Evolutionary conservation across 1,140 invertebrate species (phyloP).

Genomic region (Pomacea maculata): DNA sequence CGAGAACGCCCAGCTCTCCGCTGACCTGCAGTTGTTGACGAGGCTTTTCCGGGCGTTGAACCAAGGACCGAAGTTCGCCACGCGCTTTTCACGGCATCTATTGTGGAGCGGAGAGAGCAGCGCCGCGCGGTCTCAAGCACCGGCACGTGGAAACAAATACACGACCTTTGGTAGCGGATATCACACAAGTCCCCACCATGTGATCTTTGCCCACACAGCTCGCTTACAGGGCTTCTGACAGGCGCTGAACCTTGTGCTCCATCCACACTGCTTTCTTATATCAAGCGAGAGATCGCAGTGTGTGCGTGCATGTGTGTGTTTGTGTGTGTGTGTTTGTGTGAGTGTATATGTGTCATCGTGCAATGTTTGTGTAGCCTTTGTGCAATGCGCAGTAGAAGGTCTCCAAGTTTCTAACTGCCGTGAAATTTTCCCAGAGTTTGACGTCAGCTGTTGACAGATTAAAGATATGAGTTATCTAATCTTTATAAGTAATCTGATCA

Average conservation of each 20-base stretch:
- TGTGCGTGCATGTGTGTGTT: not conserved
- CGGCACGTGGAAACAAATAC: not conserved
- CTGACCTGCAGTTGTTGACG: no score
- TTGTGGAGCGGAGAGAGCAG: no score
- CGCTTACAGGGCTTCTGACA: not conserved
- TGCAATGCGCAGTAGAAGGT: not conserved
- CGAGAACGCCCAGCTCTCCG: no score
- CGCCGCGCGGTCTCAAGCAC: no score
- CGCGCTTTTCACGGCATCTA: no score
- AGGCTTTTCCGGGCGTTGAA: no score
- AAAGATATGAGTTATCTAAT: no score
- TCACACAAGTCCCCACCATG: not conserved
- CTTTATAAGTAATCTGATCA: no score
- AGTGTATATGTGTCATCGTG: not conserved
- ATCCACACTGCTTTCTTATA: not conserved
- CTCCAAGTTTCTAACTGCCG: no score
- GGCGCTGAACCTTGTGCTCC: not conserved
- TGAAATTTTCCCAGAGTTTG: no score
- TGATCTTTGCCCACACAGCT: not conserved
- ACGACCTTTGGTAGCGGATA: not conserved
- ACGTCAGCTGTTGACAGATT: no score
- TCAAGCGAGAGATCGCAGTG: not conserved
- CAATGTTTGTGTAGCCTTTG: not conserved
- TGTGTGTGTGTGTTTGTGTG: not conserved
- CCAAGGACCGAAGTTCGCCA: no score